phyloP scores from a whole-genome alignment of 2,797 vertebrate species.

The Sciurus vulgaris region DNA sequence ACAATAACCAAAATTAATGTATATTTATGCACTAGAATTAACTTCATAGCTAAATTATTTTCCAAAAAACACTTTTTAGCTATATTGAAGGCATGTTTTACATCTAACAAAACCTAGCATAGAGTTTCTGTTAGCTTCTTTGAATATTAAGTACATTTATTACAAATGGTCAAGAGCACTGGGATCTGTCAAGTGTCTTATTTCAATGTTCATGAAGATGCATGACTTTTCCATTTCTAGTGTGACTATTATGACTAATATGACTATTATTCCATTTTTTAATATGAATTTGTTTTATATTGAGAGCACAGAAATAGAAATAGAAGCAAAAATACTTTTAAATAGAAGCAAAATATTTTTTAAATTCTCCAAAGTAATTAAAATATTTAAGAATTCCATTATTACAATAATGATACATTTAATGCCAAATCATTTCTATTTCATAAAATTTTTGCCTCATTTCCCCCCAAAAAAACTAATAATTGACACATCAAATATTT shows the following conservation, averaged over 20 bases:
- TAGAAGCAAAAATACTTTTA: background rate
- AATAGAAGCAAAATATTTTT: background rate
- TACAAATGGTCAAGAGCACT: background rate
- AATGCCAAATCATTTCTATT: constrained; percentile 21
- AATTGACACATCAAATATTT: background rate
- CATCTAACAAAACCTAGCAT: constrained; percentile 3
- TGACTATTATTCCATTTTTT: background rate
- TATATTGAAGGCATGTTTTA: background rate
- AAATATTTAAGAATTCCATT: constrained; percentile 52
- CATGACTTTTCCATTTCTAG: background rate
- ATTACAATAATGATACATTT: background rate
- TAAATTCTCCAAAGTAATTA: background rate
- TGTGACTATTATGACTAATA: too few species aligned
- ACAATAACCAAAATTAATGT: background rate
- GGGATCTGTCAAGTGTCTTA: background rate
- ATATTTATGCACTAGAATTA: background rate
- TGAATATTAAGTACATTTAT: constrained; percentile 17
- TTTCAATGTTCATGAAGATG: background rate
- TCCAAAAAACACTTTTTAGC: background rate
- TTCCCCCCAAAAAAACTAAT: constrained; percentile 9
- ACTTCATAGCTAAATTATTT: background rate
- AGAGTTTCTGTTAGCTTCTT: background rate
- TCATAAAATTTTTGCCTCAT: background rate
- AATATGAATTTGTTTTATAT: background rate
- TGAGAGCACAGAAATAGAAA: background rate